Base-by-base conservation (phyloP, 2,797 vertebrate genomes). In the Euphonia xanthogaster region DNA sequence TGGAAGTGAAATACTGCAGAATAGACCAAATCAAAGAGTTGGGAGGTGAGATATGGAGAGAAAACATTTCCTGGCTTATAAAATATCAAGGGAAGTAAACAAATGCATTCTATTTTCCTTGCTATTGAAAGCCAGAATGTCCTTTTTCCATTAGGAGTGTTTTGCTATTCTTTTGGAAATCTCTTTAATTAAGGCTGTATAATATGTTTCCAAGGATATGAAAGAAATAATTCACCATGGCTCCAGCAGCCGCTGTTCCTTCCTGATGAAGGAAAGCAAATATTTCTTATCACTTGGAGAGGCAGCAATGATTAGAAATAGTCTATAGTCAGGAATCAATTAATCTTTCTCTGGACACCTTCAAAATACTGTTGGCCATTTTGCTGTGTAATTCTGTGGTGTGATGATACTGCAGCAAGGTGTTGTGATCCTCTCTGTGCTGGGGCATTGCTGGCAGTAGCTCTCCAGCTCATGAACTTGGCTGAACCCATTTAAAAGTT, bases 181-280 rank as follows among this genome's bases (percentile, higher is more conserved):
- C 53, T 87, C 88, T 88, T 94, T 95, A 95, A 92, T 96, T 96
- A 97, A 95, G 71, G 67, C 57, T 90, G 71, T 93, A 92, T 83
- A 90, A 80, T 85, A 90, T 71, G 88, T 93, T 94, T 95, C 84
- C 81, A 95, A 88, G 92, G 92, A 85, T 91, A 93, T 95, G 93
- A 96, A 92, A 92, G 83, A 91, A 96, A 67, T 87, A 85, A 93
- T 91, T 92, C 86, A 91, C 57, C 22, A 22, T 79, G 67, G 47
- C 61, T 93, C 42, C 57, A 91, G 72, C 57, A 94, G 70, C 53
- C 61, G 50, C 87, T 82, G n/a, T 87, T 90, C 48, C 53, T 77
- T 91, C 86, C 77, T 85, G 86, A 91, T 63, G 83, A 92, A 84
- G 80, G 71, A 94, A 89, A 90, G 37, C 30, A 86, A 94, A 37